phyloP scores from a whole-genome alignment of 2,888 invertebrate species.

The Rhogogaster chlorosoma region DNA sequence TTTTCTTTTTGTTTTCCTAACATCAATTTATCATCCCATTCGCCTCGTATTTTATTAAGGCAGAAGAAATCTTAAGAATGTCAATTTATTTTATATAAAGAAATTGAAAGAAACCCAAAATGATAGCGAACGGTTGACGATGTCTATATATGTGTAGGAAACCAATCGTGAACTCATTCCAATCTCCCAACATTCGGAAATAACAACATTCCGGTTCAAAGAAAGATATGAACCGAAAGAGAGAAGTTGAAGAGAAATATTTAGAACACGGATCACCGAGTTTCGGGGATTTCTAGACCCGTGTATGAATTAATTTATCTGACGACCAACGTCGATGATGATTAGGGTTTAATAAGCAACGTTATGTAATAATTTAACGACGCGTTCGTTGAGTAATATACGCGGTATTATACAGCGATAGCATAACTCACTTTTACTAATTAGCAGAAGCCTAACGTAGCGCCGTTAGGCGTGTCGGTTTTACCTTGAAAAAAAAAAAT shows the following conservation, averaged over 20 bases:
- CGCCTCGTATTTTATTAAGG: neutral
- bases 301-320: neutral
- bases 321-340: neutral
- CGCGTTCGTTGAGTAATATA: neutral
- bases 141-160: neutral
- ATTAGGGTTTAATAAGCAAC: neutral
- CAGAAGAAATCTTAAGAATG: neutral
- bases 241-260: neutral
- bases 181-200: neutral
- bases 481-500: neutral
- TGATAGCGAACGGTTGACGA: neutral
- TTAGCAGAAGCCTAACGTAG: neutral
- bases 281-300: neutral
- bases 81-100: neutral
- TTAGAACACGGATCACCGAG: neutral
- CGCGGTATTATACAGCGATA: neutral
- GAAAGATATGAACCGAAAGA: neutral
- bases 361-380: neutral
- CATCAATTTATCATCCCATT: neutral
- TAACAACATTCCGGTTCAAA: neutral
- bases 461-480: conserved; percentile 1
- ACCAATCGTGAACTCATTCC: neutral
- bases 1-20: neutral
- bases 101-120: neutral
- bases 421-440: conserved; percentile 22